These are phyloP conservation scores for Aldabrachelys gigantea DNA, from an alignment of 2,113 vertebrate species.

Conservation along the genomic window DNA sequence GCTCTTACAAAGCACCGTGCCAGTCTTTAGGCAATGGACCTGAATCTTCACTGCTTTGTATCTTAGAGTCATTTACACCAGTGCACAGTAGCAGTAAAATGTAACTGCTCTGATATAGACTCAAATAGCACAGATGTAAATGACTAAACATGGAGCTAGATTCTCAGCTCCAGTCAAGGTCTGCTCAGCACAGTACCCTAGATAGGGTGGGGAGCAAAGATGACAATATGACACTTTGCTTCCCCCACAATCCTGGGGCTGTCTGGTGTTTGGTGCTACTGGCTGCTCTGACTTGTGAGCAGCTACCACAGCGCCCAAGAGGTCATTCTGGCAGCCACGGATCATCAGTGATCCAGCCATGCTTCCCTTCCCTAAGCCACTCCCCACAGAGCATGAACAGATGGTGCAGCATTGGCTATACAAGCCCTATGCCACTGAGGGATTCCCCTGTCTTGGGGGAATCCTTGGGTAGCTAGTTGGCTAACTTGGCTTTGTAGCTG, in stretches of 20 bases:
- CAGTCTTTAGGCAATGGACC: not conserved
- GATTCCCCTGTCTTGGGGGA: not conserved
- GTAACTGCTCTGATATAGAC: not conserved
- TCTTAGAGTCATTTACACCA: not conserved
- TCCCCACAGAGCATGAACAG: not conserved
- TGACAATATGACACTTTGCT: not conserved
- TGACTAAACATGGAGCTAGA: not conserved
- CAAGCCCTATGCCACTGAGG: rapidly evolving
- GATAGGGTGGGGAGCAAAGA: not conserved
- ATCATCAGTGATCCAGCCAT: rapidly evolving
- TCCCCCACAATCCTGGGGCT: not conserved
- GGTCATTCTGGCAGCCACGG: rapidly evolving
- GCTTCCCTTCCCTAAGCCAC: not conserved
- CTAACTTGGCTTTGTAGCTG: not conserved
- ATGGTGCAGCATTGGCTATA: not conserved
- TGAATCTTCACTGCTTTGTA: not conserved
- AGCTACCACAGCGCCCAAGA: rapidly evolving
- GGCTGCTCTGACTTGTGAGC: not conserved
- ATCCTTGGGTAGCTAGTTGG: rapidly evolving
- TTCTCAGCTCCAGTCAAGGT: not conserved
- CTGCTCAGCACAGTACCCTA: not conserved
- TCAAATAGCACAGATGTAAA: not conserved
- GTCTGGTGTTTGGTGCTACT: rapidly evolving
- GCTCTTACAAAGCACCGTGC: not conserved
- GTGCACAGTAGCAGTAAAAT: not conserved